Conservation (phyloP, 2,797 vertebrate genomes). For the Borostomias antarcticus region DNA sequence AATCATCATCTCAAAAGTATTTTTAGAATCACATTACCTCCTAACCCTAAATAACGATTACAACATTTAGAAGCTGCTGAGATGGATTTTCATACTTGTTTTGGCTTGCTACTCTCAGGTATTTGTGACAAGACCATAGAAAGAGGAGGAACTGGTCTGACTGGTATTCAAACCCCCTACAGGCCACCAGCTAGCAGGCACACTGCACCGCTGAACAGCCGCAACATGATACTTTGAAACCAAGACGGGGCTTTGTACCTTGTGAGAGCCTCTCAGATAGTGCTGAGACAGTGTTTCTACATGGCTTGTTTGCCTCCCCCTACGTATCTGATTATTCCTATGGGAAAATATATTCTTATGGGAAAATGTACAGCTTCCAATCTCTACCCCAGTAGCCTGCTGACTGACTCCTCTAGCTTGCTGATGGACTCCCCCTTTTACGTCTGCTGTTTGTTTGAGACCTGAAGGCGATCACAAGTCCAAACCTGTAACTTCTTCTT, state of each 20-base stretch:
- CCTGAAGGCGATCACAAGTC: not conserved
- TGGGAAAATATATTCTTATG: too few relatives aligned
- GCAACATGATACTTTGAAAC: conserved; percentile 40
- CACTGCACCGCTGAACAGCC: conserved; percentile 1
- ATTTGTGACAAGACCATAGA: not conserved
- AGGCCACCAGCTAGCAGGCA: not conserved
- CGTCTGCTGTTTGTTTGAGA: not conserved
- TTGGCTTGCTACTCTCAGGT: not conserved
- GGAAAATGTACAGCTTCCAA: too few relatives aligned
- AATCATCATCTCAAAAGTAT: conserved; percentile 14
- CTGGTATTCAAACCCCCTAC: conserved; percentile 9
- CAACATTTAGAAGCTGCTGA: not conserved
- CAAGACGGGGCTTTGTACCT: not conserved
- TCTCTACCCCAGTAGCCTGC: too few relatives aligned
- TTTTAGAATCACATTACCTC: conserved; percentile 19
- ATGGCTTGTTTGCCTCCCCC: conserved; percentile 6
- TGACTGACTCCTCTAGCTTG: too few relatives aligned
- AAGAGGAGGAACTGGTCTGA: conserved; percentile 53
- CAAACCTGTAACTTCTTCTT: not conserved
- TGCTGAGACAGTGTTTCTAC: conserved; percentile 21
- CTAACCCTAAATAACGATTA: not conserved
- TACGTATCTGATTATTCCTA: not conserved
- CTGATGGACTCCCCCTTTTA: too few relatives aligned
- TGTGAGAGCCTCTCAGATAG: conserved; percentile 37
- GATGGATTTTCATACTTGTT: not conserved